Evolutionary conservation across 2,113 vertebrate species (phyloP).

Genomic region (Bombycilla garrulus): DNA sequence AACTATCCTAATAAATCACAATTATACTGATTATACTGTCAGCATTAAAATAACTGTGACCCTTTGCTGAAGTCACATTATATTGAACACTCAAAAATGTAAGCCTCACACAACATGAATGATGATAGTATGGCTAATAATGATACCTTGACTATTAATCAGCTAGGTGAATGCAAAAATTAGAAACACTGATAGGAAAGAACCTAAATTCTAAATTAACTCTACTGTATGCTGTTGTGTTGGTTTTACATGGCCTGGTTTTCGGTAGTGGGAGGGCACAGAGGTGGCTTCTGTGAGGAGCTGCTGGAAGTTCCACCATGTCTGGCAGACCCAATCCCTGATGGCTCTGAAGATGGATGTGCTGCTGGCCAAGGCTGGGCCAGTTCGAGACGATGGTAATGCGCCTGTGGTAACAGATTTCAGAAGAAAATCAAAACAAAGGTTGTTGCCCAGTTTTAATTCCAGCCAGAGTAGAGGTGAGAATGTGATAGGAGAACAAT

Average conservation of each 20-base stretch:
- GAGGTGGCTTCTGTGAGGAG: neutral
- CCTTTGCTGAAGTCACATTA: neutral
- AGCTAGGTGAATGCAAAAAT: neutral
- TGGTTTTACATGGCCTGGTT: neutral
- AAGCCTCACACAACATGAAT: neutral
- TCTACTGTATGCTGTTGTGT: neutral
- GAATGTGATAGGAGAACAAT: neutral
- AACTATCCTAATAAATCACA: constrained; percentile 11
- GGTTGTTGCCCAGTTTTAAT: no score
- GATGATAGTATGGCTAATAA: neutral
- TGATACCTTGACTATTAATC: neutral
- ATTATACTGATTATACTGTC: neutral
- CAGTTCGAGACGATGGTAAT: rapidly evolving
- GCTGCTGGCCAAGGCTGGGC: neutral
- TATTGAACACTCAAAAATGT: neutral
- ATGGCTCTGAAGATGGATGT: neutral
- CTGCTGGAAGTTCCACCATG: neutral
- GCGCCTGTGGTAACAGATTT: neutral
- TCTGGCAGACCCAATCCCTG: neutral
- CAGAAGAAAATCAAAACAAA: neutral
- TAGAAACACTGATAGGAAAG: neutral
- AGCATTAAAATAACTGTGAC: constrained; percentile 11
- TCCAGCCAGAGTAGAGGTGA: neutral
- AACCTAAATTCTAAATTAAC: neutral
- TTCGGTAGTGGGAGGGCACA: rapidly evolving